These are phyloP conservation scores for Hyperopisus bebe DNA, from an alignment of 2,113 vertebrate species.

Conservation along the genomic window DNA sequence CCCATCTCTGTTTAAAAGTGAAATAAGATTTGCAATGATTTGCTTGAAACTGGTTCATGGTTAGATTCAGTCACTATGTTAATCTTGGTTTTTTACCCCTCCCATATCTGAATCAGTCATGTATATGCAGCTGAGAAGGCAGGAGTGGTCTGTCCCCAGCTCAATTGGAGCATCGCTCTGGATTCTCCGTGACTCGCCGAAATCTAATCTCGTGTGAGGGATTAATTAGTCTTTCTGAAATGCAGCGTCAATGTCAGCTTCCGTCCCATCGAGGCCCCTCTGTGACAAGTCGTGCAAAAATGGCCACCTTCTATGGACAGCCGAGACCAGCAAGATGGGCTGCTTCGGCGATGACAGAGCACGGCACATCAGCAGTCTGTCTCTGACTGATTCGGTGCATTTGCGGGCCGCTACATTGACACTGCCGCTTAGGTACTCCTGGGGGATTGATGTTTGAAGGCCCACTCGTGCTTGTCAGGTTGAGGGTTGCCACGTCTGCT, in stretches of 20 bases:
- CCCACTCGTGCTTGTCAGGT: not conserved
- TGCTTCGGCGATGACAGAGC: slow-evolving; percentile 50
- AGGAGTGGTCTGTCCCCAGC: slow-evolving; percentile 13
- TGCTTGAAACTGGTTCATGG: not conserved
- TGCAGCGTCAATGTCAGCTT: slow-evolving; percentile 33
- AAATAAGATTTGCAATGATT: not conserved
- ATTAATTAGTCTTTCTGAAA: slow-evolving; percentile 48
- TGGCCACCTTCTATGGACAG: not conserved
- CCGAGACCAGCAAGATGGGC: slow-evolving; percentile 49
- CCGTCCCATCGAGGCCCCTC: slow-evolving; percentile 45
- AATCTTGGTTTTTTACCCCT: not conserved
- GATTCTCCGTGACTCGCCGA: slow-evolving; percentile 34
- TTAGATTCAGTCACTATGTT: not conserved
- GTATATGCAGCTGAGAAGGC: not conserved
- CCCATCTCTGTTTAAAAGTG: not conserved
- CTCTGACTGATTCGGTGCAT: not conserved
- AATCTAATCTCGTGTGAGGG: slow-evolving; percentile 22
- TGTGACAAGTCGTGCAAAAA: slow-evolving; percentile 16
- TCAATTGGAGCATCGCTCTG: slow-evolving; percentile 53
- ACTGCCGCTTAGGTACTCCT: not conserved
- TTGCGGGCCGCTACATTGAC: not conserved
- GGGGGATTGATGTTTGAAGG: not conserved
- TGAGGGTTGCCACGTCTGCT: not conserved
- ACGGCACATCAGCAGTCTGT: not conserved
- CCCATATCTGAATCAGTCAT: not conserved